Conservation (phyloP, 2,797 vertebrate genomes). For the Odontamblyopus rebecca region DNA sequence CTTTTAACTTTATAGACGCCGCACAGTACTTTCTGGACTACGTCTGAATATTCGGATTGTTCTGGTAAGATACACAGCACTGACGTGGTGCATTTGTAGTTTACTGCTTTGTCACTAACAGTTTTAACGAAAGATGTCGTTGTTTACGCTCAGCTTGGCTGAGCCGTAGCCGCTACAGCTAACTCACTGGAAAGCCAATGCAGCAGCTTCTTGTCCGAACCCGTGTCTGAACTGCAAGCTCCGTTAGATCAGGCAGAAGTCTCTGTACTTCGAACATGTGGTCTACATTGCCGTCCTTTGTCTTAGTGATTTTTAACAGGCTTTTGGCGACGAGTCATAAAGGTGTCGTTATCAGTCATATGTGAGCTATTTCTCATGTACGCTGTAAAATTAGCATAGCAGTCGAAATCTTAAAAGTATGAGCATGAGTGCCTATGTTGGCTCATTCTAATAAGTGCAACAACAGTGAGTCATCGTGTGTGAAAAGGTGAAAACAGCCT, state of each 20-base stretch:
- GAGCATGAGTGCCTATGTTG: background rate
- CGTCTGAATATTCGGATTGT: background rate
- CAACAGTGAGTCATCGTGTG: background rate
- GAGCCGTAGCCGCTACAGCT: conserved; percentile 34
- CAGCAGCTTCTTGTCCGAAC: background rate
- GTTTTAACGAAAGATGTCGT: background rate
- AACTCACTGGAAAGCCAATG: conserved; percentile 15
- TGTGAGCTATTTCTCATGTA: background rate
- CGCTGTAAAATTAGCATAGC: background rate
- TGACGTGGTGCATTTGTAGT: background rate
- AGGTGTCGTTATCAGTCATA: background rate
- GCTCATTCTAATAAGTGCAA: background rate
- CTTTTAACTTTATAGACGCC: conserved; percentile 26
- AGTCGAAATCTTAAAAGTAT: background rate
- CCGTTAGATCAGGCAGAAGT: too few relatives aligned
- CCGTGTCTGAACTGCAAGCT: background rate
- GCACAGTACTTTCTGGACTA: background rate
- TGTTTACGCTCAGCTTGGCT: conserved; percentile 9
- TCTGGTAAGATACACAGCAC: conserved; percentile 23
- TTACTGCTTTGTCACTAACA: background rate
- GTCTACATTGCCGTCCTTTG: background rate
- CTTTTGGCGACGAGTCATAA: background rate
- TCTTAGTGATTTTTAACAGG: background rate
- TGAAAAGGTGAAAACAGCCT: background rate
- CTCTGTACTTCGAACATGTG: background rate